Evolutionary conservation across 1,140 invertebrate genomes (phyloP), one percentile per base, ranked within the genome.

Genomic region (Magallana angulata): DNA sequence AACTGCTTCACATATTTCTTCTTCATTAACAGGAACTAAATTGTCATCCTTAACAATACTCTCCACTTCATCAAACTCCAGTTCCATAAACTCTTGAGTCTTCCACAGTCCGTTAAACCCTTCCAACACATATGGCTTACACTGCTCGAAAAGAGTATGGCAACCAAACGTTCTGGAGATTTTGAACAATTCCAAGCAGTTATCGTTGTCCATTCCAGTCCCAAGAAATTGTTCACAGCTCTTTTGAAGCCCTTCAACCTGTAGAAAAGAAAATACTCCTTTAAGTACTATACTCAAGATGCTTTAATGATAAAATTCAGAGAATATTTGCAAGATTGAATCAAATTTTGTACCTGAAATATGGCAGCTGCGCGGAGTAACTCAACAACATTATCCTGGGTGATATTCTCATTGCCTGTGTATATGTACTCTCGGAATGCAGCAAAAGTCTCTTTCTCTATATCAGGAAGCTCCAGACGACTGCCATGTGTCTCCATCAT

Each of bases 1-100:
- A 14, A 91, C 87, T 12, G 90, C 89, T 48, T 91, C 91, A 83
- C 90, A 91, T 16, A 91, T 90, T 80, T 90, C 60, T 82, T 91
- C 91, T 84, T 91, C 91, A 71, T 89, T 89, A 16, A 89, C 85
- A 1, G 90, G 90, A 11, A 89, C 89, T 30, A 91, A 64, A 36
- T 91, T 88, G 80, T 91, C 91, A 84, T 91, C 90, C 60, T 88
- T 87, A 8, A 91, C 87, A 58, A 91, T 90, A 56, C 88, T 87
- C 18, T 88, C 84, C 48, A 91, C 82, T 84, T 91, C 91, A 56
- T 91, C 90, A 57, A 87, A 48, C 11, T 89, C 85, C 14, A 89
- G 57, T 1, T 86, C 86, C 56, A 57, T 58, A 85, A 89, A 89
- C 60, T 89, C 88, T 1, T 87, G 81, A 4, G 82, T 48, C 82